Conservation (phyloP, 2,113 vertebrate species). For the Phylloscopus trochiloides region DNA sequence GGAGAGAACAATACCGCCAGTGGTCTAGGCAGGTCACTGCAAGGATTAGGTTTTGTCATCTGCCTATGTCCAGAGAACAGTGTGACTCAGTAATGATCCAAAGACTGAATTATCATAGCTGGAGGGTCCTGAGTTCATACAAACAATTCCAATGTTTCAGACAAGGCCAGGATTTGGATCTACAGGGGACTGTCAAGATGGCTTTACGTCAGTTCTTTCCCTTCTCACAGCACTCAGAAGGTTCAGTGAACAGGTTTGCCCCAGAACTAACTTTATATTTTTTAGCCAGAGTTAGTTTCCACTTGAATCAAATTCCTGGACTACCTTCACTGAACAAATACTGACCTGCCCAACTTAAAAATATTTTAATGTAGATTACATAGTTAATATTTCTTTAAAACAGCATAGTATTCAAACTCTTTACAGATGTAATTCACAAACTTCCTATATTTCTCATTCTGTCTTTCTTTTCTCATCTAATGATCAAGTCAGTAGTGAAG, state of each 20-base stretch:
- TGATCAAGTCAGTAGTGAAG: neutral
- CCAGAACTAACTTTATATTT: neutral
- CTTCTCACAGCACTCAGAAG: neutral
- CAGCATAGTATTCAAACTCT: neutral
- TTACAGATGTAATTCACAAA: neutral
- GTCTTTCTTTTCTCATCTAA: neutral
- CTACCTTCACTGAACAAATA: neutral
- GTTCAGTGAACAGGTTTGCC: neutral
- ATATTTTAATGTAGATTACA: too few relatives aligned
- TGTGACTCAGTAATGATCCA: neutral
- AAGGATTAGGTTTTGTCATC: neutral
- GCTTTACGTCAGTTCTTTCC: neutral
- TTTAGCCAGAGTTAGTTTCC: neutral
- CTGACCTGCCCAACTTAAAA: accelerated
- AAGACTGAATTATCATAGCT: neutral
- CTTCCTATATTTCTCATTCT: neutral
- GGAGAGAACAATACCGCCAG: neutral
- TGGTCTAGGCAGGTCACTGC: neutral
- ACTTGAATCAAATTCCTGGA: neutral
- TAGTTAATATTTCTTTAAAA: neutral
- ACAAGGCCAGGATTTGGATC: neutral
- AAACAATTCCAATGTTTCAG: neutral
- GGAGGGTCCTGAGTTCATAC: neutral
- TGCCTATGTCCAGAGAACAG: neutral
- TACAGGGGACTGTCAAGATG: neutral